Evolutionary conservation across 2,113 vertebrate species (phyloP).

Genomic region (Psittacus erithacus): DNA sequence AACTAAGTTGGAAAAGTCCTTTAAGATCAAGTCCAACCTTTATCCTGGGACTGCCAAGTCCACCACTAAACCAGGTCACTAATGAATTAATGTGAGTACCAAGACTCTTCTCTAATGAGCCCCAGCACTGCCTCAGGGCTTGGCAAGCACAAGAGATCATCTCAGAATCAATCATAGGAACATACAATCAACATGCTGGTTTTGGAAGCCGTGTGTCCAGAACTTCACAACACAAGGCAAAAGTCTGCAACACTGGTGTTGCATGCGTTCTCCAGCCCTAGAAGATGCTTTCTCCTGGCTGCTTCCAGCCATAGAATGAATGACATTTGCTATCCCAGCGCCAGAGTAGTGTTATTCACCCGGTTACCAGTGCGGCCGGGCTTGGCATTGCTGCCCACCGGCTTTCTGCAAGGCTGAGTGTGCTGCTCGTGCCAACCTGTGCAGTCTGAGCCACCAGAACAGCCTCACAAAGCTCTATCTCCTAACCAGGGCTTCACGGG

Average conservation of each 20-base stretch:
- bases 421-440: background rate
- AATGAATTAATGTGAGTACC: background rate
- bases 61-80: background rate
- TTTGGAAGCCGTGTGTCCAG: rapidly evolving
- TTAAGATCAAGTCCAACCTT: background rate
- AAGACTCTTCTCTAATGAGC: background rate
- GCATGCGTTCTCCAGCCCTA: background rate
- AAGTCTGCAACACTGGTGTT: background rate
- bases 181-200: rapidly evolving
- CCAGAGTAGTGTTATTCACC: background rate
- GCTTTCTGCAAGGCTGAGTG: background rate
- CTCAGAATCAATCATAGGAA: background rate
- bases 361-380: background rate
- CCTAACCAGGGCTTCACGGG: background rate
- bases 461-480: background rate
- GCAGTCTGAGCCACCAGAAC: background rate
- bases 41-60: background rate
- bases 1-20: background rate
- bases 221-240: background rate
- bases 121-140: background rate
- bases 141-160: background rate
- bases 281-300: background rate
- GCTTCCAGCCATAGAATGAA: background rate
- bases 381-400: background rate
- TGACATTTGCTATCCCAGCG: background rate